Evolutionary conservation across 92 coral and sea anemone species (phyloP).

Genomic region (Epizoanthus ramosus): DNA sequence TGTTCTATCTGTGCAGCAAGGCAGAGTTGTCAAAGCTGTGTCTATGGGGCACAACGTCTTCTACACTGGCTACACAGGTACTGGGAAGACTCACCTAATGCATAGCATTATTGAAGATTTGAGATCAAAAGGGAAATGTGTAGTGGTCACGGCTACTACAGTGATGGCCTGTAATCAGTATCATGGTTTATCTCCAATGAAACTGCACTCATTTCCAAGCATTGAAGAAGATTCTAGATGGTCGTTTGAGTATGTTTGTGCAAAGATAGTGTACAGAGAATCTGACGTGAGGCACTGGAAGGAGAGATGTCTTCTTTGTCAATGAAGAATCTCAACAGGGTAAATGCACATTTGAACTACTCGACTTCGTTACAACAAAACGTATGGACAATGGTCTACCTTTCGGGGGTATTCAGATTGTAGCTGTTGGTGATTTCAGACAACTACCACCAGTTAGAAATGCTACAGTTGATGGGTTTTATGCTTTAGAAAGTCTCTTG

Average conservation of each 20-base stretch:
- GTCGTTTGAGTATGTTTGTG: background rate
- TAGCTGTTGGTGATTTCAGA: slow-evolving; percentile 62
- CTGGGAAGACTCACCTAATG: background rate
- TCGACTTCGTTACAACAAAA: slow-evolving; percentile 41
- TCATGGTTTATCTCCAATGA: background rate
- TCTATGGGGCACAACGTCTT: background rate
- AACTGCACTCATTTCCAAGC: background rate
- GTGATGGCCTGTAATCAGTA: slow-evolving; percentile 14
- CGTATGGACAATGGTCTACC: slow-evolving; percentile 14
- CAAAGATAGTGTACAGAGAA: background rate
- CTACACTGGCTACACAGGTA: background rate
- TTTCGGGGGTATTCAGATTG: slow-evolving; percentile 69
- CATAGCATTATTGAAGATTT: background rate
- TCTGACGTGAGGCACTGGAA: slow-evolving; percentile 43
- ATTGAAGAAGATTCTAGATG: background rate
- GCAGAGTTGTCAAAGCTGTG: slow-evolving; percentile 9
- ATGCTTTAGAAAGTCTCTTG: slow-evolving; percentile 42
- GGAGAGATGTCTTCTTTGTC: slow-evolving; percentile 56
- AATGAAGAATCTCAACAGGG: slow-evolving; percentile 67
- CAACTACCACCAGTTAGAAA: slow-evolving; percentile 68
- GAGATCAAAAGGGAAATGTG: background rate
- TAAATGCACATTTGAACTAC: slow-evolving; percentile 42
- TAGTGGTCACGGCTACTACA: slow-evolving; percentile 10
- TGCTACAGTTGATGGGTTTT: slow-evolving; percentile 38
- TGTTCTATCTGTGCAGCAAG: background rate